Percentiles rank a stretch among this genome's conserved stretches.
Evolutionary conservation across 1,140 invertebrate species (phyloP).

Genomic region (Neodiprion pinetum): DNA sequence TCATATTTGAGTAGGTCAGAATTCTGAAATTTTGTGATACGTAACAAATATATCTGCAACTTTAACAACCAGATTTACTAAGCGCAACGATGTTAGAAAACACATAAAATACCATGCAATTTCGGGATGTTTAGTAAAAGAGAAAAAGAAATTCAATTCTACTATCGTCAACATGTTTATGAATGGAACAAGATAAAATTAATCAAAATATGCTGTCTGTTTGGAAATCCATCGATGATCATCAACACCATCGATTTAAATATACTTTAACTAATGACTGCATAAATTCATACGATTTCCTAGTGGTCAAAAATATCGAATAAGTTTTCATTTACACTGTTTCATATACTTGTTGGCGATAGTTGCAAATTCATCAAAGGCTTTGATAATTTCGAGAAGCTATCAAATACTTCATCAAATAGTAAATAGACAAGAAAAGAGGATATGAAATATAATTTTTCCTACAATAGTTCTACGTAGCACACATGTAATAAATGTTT

Average conservation of each 20-base stretch:
- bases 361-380: neutral
- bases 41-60: too few relatives aligned
- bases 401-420: neutral
- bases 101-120: neutral
- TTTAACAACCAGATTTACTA: neutral
- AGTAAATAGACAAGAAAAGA: neutral
- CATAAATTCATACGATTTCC: too few relatives aligned
- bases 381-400: neutral
- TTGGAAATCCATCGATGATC: too few relatives aligned
- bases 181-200: neutral
- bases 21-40: too few relatives aligned
- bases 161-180: neutral
- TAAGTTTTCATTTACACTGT: neutral
- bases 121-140: neutral
- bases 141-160: neutral
- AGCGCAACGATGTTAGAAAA: neutral
- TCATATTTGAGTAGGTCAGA: too few relatives aligned
- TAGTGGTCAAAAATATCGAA: neutral
- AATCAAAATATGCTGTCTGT: too few relatives aligned
- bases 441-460: too few relatives aligned
- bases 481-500: too few relatives aligned
- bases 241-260: too few relatives aligned
- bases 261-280: too few relatives aligned
- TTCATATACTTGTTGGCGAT: neutral
- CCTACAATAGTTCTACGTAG: too few relatives aligned